These are phyloP conservation scores for Standfussiana lucernea DNA, from an alignment of 2,888 invertebrate genomes.

Conservation along the genomic window DNA sequence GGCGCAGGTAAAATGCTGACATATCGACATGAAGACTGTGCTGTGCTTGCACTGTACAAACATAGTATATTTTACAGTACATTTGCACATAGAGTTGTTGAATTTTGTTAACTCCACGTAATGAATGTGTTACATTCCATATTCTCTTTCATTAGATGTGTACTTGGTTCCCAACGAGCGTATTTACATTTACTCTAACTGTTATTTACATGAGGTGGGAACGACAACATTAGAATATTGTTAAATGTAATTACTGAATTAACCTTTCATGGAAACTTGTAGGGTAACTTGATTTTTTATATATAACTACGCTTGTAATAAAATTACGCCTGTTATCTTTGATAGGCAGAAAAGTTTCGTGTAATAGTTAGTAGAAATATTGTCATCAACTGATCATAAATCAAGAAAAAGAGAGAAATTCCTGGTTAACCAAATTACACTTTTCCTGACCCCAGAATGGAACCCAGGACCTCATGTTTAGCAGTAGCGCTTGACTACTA, in stretches of 20 bases:
- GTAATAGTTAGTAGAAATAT: neutral
- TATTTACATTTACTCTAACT: slow-evolving; percentile 51
- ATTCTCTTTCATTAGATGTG: slow-evolving; percentile 45
- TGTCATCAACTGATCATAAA: neutral
- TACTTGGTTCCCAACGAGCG: slow-evolving; percentile 38
- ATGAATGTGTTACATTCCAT: slow-evolving; percentile 43
- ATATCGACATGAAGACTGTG: too few relatives aligned
- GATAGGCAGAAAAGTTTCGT: neutral
- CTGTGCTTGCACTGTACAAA: too few relatives aligned
- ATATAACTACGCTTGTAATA: neutral
- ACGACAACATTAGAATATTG: slow-evolving; percentile 42
- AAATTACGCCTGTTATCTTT: neutral
- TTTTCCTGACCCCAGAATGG: neutral
- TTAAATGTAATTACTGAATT: slow-evolving; percentile 33
- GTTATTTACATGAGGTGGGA: slow-evolving; percentile 43
- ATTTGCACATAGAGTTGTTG: neutral
- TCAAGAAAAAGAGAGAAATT: neutral
- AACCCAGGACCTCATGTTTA: neutral
- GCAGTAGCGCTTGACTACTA: neutral
- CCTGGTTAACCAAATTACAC: neutral
- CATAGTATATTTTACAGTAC: neutral
- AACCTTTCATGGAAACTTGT: neutral
- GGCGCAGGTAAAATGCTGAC: too few relatives aligned
- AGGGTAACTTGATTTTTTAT: neutral
- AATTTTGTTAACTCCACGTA: slow-evolving; percentile 22